Base-by-base conservation (phyloP, 53 echinoderm and acorn worm species). In the Crossaster papposus region DNA sequence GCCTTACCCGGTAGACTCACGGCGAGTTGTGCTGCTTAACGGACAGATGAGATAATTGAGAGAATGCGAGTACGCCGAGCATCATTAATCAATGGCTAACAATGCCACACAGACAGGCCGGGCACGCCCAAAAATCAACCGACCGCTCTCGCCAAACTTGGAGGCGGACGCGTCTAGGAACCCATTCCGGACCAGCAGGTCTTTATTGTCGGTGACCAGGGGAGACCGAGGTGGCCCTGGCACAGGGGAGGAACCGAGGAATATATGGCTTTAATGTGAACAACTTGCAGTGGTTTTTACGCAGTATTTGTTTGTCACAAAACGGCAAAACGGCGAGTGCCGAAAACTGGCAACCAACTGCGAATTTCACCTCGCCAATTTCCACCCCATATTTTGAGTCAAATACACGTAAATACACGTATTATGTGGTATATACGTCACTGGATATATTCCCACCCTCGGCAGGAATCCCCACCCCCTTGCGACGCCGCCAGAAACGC, bases 31-130 rank as follows among this genome's bases (percentile, higher is more conserved):
- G 76, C 77, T 72, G 64, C 76, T 87, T 54, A 36, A 34, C n/a
- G 34, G 87, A 55, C 12, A 87, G 87, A 87, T 87, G 32, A 87
- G 87, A 87, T 87, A 87, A 87, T 51, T 87, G 76, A 72, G 58
- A 77, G 76, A 76, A 87, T 87, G 18, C 64, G 34, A 63, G 54
- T 36, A 75, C 76, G 63, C 23, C 32, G 63, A 58, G 29, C 87
- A 87, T 87, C 87, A 87, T 87, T 87, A 87, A 87, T 87, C 87
- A 87, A 53, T 87, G 36, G 77, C 75, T 58, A 77, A 87, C 72
- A 75, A 87, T 72, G 87, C 87, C 30, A 51, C 75, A 75, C 87
- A 36, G 87, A 77, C 87, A 75, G 87, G 87, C 24, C 76, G 34
- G 85, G 53, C 72, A 72, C 85, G 85, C 85, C 87, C 77, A 87